Percentiles rank a stretch among this genome's conserved stretches.
Conservation (phyloP, 2,113 vertebrate species). For the Corythoichthys haematopterus region DNA sequence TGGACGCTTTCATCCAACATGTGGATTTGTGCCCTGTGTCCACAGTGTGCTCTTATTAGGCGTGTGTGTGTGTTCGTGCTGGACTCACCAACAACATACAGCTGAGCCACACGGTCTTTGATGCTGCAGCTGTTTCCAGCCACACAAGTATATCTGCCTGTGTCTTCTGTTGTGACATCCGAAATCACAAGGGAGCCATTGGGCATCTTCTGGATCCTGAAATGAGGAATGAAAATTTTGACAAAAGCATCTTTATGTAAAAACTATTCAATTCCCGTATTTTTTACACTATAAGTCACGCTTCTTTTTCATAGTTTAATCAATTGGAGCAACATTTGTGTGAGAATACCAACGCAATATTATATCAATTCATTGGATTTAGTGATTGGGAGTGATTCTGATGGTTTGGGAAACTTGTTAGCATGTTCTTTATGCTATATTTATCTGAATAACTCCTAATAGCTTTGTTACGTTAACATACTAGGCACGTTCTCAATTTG, state of each 20-base stretch:
- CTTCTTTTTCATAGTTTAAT: no score
- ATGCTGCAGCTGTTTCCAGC: conserved; percentile 96
- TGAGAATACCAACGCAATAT: no score
- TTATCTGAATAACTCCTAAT: no score
- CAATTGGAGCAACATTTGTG: no score
- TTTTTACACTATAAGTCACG: no score
- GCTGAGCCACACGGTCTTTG: conserved; percentile 80
- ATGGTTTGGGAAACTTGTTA: no score
- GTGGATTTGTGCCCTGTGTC: conserved; percentile 3
- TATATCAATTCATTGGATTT: no score
- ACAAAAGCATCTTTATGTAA: background rate
- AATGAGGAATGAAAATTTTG: background rate
- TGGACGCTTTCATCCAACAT: conserved; percentile 36
- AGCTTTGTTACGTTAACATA: no score
- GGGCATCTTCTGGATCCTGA: conserved; percentile 88
- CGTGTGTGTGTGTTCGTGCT: conserved; percentile 2
- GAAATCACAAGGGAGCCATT: conserved; percentile 90
- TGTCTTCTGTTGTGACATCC: conserved; percentile 84
- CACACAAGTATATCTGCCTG: conserved; percentile 89
- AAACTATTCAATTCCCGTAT: no score
- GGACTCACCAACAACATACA: conserved; percentile 89
- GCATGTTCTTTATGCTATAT: no score
- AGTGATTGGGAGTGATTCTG: no score
- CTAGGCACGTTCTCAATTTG: no score
- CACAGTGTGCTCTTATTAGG: conserved; percentile 15